Evolutionary conservation across 1,140 invertebrate species (phyloP), one percentile per base, ranked within the genome.

Genomic region (Apocrypta bakeri): DNA sequence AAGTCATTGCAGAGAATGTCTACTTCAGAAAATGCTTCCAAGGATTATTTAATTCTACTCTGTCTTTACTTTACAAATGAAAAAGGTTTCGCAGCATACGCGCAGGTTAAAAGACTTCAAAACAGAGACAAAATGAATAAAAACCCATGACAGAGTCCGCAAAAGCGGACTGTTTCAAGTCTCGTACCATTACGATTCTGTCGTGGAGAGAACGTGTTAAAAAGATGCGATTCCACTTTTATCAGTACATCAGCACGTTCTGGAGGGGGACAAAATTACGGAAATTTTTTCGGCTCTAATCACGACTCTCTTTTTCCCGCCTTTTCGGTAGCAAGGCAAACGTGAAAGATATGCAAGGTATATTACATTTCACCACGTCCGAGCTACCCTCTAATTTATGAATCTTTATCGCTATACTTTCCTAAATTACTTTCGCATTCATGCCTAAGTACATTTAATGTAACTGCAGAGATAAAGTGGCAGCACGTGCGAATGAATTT

Each of bases 391-490:
- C n/a, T 75, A 75, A 82, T 82, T 74, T 64, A 82, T 76, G 63
- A 76, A 82, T 79, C 77, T 79, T 79, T 79, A 79, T 69, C 64
- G 77, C 42, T 56, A 37, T 71, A 79, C 77, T 79, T 79, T 37
- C 29, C 73, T 69, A 76, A 82, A 82, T 82, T 82, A 56, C 80
- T 75, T 69, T 75, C n/a, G 56, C 73, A 85, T 82, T 82, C 75
- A 64, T 84, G 75, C 17, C 64, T 68, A 78, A 78, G 76, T 71
- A 79, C 77, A 71, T 42, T 71, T 71, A 71, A 79, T 79, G 33
- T 71, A 69, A 72, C 82, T 66, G 29, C n/a, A 29, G 66, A 82
- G 66, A 79, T 73, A 64, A 64, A 72, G 69, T 63, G 63, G 37
- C 75, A 66, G 77, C 40, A 79, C 66, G 76, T 78, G 76, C 76